These are phyloP conservation scores for Hyppa rectilinea DNA, from an alignment of 2,888 invertebrate species.

Conservation along the genomic window DNA sequence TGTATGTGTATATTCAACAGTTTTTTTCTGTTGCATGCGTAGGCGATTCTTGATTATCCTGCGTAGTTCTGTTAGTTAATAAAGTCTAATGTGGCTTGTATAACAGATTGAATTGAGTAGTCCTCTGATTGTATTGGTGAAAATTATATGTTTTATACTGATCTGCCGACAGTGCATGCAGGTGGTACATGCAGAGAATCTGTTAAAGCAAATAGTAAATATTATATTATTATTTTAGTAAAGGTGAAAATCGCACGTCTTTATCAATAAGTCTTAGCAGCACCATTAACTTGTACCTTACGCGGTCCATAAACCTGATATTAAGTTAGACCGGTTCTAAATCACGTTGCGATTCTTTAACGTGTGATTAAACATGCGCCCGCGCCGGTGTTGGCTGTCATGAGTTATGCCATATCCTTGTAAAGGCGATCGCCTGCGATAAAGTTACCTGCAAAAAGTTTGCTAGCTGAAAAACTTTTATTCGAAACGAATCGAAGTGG, in stretches of 20 bases:
- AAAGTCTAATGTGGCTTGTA: conserved; percentile 19
- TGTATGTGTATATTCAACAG: conserved; percentile 37
- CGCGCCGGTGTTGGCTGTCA: conserved; percentile 43
- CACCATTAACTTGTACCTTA: conserved; percentile 48
- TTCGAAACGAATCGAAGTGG: conserved; percentile 5
- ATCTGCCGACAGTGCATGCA: background rate
- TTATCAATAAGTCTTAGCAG: conserved; percentile 38
- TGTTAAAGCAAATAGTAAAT: background rate
- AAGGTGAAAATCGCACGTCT: conserved; percentile 24
- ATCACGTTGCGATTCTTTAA: conserved; percentile 59
- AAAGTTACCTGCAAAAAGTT: conserved; percentile 44
- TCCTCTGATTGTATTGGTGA: conserved; percentile 17
- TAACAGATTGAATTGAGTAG: background rate
- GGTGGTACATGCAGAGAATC: background rate
- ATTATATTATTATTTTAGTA: too few species aligned
- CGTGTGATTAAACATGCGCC: conserved; percentile 50
- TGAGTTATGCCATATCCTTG: conserved; percentile 56
- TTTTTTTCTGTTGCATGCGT: conserved; percentile 17
- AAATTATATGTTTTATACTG: conserved; percentile 21
- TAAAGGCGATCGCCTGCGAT: conserved; percentile 35
- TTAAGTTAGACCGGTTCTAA: conserved; percentile 56
- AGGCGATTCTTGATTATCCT: conserved; percentile 33
- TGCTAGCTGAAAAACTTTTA: conserved; percentile 20
- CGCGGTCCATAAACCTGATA: conserved; percentile 48
- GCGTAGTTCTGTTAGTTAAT: conserved; percentile 19